Base-by-base conservation (phyloP, 92 coral and sea anemone species). In the Actinostola sp. region DNA sequence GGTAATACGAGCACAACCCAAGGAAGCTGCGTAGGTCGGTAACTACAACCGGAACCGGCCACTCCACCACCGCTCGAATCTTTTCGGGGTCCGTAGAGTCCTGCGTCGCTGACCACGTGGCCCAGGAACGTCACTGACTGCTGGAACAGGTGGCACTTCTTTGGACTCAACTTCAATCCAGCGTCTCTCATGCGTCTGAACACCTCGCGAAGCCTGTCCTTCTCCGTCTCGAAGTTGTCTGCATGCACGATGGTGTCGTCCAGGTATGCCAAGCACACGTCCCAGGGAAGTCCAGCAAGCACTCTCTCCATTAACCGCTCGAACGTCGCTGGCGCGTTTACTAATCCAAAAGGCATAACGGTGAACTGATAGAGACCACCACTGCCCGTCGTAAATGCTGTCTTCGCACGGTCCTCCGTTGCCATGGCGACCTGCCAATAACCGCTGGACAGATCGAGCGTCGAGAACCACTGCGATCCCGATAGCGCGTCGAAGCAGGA, bases 401-500 rank as follows among this genome's bases (percentile, higher is more conserved):
- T 80, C 63, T 81, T 81, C 33, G 35, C 60, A 21, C 73, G 62
- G 43, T 63, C 75, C 19, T 34, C 34, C 30, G 21, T 55, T 12
- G n/a, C n/a, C n/a, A n/a, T n/a, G n/a, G n/a, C n/a, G n/a, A n/a
- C n/a, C n/a, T n/a, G n/a, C n/a, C n/a, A 62, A 34, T n/a, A 26
- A 46, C 83, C 77, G 44, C 80, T 77, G 2, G 35, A 21, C 0
- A 39, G 74, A 24, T 65, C 77, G 3, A 82, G 71, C 2, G 70
- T 76, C 0, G 82, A 73, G 53, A 82, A 82, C 78, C 88, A 82
- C 17, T 27, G 70, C 1, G 77, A 67, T 4, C 78, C 82, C 0
- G 66, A 1, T 19, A 82, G 57, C 8, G 72, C 78, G 30, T 82
- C 78, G 5, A 81, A 62, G 25, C 48, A 54, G 14, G 55, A n/a